phyloP scores from a whole-genome alignment of 1,140 invertebrate species.

The Kradibia gibbosae region DNA sequence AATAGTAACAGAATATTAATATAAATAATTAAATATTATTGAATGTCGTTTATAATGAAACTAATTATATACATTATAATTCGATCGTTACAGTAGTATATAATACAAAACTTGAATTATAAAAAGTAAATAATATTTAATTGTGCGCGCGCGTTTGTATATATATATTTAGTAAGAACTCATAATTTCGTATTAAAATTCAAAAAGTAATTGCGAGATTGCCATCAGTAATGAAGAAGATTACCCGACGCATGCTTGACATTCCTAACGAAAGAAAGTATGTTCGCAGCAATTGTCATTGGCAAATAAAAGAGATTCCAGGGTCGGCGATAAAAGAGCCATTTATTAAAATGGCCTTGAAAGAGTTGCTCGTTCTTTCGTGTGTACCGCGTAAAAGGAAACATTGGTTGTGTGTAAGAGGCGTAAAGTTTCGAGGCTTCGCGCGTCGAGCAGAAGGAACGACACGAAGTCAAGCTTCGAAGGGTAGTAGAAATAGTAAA shows the following conservation, averaged over 20 bases:
- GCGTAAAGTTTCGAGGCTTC: slow-evolving; percentile 25
- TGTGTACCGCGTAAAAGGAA: slow-evolving; percentile 16
- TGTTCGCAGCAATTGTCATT: slow-evolving; percentile 19
- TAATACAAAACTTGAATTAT: no score
- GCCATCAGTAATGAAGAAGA: not conserved
- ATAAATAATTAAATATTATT: no score
- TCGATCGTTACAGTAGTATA: no score
- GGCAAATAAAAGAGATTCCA: slow-evolving; percentile 31
- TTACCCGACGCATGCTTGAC: not conserved
- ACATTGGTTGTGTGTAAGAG: slow-evolving; percentile 24
- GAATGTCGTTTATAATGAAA: no score
- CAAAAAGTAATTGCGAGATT: not conserved
- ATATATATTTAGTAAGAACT: no score
- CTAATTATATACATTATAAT: no score
- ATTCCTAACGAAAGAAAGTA: slow-evolving; percentile 18
- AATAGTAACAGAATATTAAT: no score
- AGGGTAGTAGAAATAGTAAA: not conserved
- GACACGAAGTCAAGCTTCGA: slow-evolving; percentile 30
- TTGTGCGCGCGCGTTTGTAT: no score
- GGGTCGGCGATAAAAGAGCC: slow-evolving; percentile 41
- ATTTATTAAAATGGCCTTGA: slow-evolving; percentile 29
- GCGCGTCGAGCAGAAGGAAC: slow-evolving; percentile 7
- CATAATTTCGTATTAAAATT: no score
- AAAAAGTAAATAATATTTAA: no score
- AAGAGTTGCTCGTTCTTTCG: slow-evolving; percentile 12